Evolutionary conservation across 2,888 invertebrate genomes (phyloP), one percentile per base, ranked within the genome.

Genomic region (Cosmorhoe ocellata): DNA sequence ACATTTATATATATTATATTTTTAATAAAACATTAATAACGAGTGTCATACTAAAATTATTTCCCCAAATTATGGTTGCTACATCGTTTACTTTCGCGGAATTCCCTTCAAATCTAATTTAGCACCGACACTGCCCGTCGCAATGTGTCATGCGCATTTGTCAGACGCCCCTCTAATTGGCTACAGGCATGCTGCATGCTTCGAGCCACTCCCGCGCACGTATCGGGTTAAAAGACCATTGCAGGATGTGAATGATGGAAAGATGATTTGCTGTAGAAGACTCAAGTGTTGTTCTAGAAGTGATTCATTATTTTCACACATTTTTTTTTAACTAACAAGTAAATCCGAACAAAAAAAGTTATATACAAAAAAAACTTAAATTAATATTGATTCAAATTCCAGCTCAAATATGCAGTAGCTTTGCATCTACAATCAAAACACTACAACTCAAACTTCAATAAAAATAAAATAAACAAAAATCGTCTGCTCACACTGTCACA

Each of bases 401-500:
- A 43, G 51, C 42, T 48, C 53, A 57, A 56, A 27, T 11, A 37
- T 26, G 49, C 46, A 44, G 55, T 55, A 58, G 57, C 57, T 48
- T 48, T 22, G 46, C 51, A 47, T 57, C 55, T 44, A 56, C 51
- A 59, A 58, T 49, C 59, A 62, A 62, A 62, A 59, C 62, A 58
- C 44, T 51, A 51, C 50, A 55, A 52, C 54, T 52, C 51, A 48
- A 51, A 56, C 51, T 51, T 48, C 58, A 52, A 59, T 62, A 58
- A 56, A 61, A 52, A 37, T 41, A 67, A 74, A 63, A 71, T 65
- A 71, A 73, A 72, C 67, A 65, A 64, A 69, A 61, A 64, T 59
- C 58, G 64, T 51, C 53, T 46, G 53, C 61, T 66, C 61, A 67
- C 66, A 67, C 70, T 75, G 76, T 75, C 78, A 72, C 69, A 76